Evolutionary conservation across 2,113 vertebrate species (phyloP).

Genomic region (Barnardius zonarius): DNA sequence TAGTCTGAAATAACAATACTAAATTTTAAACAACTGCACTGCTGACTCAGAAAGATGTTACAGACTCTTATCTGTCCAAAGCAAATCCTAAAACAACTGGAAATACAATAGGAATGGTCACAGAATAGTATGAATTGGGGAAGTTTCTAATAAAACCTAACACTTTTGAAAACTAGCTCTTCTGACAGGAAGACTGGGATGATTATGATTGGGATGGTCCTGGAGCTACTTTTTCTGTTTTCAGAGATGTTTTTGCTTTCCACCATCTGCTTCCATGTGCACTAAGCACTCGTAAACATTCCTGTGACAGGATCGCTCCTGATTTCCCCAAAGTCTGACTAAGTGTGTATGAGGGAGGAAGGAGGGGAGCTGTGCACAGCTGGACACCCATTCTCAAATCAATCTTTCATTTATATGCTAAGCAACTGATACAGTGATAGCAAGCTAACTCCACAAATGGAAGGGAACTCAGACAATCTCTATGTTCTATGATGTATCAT

Average conservation of each 20-base stretch:
- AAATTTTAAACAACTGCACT: background rate
- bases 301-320: background rate
- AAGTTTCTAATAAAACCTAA: background rate
- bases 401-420: background rate
- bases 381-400: background rate
- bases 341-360: background rate
- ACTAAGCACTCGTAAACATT: background rate
- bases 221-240: background rate
- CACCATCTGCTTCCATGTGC: background rate
- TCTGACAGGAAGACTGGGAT: background rate
- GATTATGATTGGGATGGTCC: background rate
- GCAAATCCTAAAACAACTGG: background rate
- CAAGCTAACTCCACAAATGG: background rate
- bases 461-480: background rate
- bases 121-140: background rate
- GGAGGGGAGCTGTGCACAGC: background rate
- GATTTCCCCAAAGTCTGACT: background rate
- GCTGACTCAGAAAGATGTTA: background rate
- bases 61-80: background rate
- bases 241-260: background rate
- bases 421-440: background rate
- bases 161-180: background rate
- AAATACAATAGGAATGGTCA: background rate
- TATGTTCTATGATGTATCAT: background rate
- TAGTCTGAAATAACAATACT: background rate